Percentiles rank a stretch among this genome's conserved stretches.
phyloP scores from a whole-genome alignment of 1,140 invertebrate genomes.

The Chelonus insularis region DNA sequence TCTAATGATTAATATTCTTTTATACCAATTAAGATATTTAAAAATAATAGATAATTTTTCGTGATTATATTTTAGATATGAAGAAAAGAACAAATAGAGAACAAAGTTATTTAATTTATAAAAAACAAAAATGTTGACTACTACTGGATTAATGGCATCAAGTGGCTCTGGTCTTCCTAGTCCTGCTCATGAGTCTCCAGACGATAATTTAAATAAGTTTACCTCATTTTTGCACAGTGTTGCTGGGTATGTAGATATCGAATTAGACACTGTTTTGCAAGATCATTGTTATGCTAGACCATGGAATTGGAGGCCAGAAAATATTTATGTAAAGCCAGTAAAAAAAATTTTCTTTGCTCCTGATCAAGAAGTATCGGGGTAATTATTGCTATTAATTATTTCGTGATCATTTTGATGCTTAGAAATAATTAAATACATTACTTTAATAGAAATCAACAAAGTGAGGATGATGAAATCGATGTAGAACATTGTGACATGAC shows the following conservation, averaged over 20 bases:
- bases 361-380: neutral
- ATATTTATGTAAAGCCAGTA: conserved; percentile 66
- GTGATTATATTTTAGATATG: too few species aligned
- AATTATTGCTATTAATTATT: neutral
- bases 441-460: conserved; percentile 24
- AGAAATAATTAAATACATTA: conserved; percentile 11
- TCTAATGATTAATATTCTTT: too few species aligned
- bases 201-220: conserved; percentile 51
- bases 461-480: conserved; percentile 57
- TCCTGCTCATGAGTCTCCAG: conserved; percentile 36
- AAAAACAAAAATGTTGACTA: conserved; percentile 8
- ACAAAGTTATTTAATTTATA: too few species aligned
- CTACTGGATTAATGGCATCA: neutral
- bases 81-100: too few species aligned
- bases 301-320: conserved; percentile 72
- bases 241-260: conserved; percentile 48
- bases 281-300: conserved; percentile 74
- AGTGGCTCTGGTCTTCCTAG: neutral
- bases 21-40: too few species aligned
- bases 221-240: conserved; percentile 49
- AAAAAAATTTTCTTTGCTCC: conserved; percentile 61
- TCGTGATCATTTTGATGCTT: neutral
- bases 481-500: conserved; percentile 47
- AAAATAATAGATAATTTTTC: too few species aligned
- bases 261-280: conserved; percentile 52